Evolutionary conservation across 1,140 invertebrate genomes (phyloP).

Genomic region (Macrostomum lignano): DNA sequence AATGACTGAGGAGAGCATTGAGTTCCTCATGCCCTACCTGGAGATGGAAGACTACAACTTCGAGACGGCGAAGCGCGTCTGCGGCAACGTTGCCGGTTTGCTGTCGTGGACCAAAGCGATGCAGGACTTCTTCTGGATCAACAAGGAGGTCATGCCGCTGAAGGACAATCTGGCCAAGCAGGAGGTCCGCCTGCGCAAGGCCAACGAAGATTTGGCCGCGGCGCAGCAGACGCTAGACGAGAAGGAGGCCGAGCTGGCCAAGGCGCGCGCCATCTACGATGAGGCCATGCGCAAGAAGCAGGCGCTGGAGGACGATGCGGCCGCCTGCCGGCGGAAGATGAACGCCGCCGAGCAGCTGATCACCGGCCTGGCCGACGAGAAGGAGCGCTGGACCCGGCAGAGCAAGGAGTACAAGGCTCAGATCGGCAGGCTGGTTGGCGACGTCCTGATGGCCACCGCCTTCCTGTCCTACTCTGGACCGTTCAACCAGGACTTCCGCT

Average conservation of each 20-base stretch:
- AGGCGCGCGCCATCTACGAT: slow-evolving; percentile 69
- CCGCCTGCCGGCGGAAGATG: slow-evolving; percentile 71
- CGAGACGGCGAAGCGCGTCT: slow-evolving; percentile 32
- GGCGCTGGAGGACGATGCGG: slow-evolving; percentile 44
- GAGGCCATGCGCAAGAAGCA: slow-evolving; percentile 57
- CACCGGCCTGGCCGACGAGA: slow-evolving; percentile 68
- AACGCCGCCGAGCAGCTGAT: slow-evolving; percentile 68
- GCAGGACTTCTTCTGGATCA: slow-evolving; percentile 68
- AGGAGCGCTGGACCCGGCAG: slow-evolving; percentile 72
- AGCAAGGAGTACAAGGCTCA: slow-evolving; percentile 78
- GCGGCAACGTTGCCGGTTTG: slow-evolving; percentile 72
- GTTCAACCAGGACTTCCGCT: slow-evolving; percentile 44
- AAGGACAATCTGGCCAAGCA: slow-evolving; percentile 58
- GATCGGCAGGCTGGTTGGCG: slow-evolving; percentile 57
- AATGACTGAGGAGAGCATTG: slow-evolving; percentile 81
- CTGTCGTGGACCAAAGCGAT: slow-evolving; percentile 84
- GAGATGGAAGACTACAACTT: slow-evolving; percentile 38
- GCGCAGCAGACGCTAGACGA: slow-evolving; percentile 61
- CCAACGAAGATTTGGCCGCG: slow-evolving; percentile 57
- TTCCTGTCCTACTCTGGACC: slow-evolving; percentile 83
- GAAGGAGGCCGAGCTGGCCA: slow-evolving; percentile 53
- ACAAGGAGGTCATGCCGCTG: slow-evolving; percentile 40
- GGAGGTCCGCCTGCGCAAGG: slow-evolving; percentile 55
- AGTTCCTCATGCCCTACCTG: slow-evolving; percentile 61
- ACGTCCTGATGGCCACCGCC: slow-evolving; percentile 61